Conservation (phyloP, 2,888 invertebrate genomes). For the Phasia obesa region DNA sequence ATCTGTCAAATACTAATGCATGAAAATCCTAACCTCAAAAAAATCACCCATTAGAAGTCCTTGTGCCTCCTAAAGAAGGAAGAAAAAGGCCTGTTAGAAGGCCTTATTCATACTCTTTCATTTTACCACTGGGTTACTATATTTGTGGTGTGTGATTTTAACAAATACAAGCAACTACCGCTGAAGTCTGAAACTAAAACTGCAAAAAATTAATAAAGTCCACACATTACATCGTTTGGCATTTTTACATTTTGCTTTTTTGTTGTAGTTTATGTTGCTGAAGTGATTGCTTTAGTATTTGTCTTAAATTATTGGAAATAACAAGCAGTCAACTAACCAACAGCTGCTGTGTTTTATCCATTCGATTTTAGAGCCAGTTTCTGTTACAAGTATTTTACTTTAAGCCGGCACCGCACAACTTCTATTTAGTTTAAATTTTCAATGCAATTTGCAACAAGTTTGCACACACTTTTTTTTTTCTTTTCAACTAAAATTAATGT, state of each 20-base stretch:
- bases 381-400: neutral
- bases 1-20: too few species aligned
- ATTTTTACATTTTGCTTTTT: conserved; percentile 52
- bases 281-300: conserved; percentile 37
- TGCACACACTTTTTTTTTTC: conserved; percentile 41
- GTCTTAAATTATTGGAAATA: conserved; percentile 52
- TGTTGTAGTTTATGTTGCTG: conserved; percentile 9
- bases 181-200: conserved; percentile 7
- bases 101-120: neutral
- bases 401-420: conserved; percentile 44
- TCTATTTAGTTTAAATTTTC: conserved; percentile 30
- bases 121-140: too few species aligned
- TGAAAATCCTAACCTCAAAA: too few species aligned
- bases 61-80: too few species aligned
- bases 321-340: conserved; percentile 24
- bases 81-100: too few species aligned
- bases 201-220: conserved; percentile 11
- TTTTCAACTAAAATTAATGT: conserved; percentile 1
- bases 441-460: conserved; percentile 48
- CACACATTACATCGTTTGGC: conserved; percentile 45
- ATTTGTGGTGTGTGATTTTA: conserved; percentile 48
- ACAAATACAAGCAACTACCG: conserved; percentile 16
- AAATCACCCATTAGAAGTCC: too few species aligned
- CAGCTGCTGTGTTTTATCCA: conserved; percentile 54
- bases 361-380: conserved; percentile 55